These are phyloP conservation scores for Archocentrus centrarchus DNA, from an alignment of 2,113 vertebrate species.

Conservation along the genomic window DNA sequence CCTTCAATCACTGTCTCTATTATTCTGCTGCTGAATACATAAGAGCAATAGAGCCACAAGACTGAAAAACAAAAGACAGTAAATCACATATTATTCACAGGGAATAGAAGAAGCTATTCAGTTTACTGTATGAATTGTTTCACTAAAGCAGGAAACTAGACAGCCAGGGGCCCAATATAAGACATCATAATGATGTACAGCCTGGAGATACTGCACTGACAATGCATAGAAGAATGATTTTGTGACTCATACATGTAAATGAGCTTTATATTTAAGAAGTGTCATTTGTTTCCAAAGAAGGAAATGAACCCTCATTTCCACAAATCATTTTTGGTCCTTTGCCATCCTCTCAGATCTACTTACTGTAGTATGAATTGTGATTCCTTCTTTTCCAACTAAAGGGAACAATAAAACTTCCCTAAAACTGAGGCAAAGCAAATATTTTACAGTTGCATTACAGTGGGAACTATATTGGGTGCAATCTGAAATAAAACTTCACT, in stretches of 20 bases:
- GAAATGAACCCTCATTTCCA: slow-evolving; percentile 52
- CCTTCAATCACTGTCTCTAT: slow-evolving; percentile 9
- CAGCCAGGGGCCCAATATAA: background rate
- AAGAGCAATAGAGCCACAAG: slow-evolving; percentile 1
- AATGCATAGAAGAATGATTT: slow-evolving; percentile 30
- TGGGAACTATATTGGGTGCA: background rate
- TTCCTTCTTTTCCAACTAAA: slow-evolving; percentile 16
- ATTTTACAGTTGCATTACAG: slow-evolving; percentile 13
- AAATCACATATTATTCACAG: slow-evolving; percentile 18
- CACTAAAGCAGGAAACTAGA: slow-evolving; percentile 17
- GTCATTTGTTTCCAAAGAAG: slow-evolving; percentile 44
- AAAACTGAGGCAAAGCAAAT: slow-evolving; percentile 20
- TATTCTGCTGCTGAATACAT: background rate
- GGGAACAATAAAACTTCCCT: slow-evolving; percentile 37
- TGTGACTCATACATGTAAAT: slow-evolving; percentile 67
- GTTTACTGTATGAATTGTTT: slow-evolving; percentile 34
- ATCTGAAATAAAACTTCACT: background rate
- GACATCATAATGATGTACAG: slow-evolving; percentile 41
- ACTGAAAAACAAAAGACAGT: slow-evolving; percentile 15
- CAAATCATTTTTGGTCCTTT: slow-evolving; percentile 41
- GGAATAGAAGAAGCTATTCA: slow-evolving; percentile 17
- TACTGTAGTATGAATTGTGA: slow-evolving; percentile 31
- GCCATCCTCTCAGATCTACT: slow-evolving; percentile 44
- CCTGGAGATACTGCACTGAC: slow-evolving; percentile 33
- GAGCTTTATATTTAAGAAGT: slow-evolving; percentile 47